Evolutionary conservation across 2,113 vertebrate species (phyloP), one percentile per base, ranked within the genome.

Genomic region (Murina feae): DNA sequence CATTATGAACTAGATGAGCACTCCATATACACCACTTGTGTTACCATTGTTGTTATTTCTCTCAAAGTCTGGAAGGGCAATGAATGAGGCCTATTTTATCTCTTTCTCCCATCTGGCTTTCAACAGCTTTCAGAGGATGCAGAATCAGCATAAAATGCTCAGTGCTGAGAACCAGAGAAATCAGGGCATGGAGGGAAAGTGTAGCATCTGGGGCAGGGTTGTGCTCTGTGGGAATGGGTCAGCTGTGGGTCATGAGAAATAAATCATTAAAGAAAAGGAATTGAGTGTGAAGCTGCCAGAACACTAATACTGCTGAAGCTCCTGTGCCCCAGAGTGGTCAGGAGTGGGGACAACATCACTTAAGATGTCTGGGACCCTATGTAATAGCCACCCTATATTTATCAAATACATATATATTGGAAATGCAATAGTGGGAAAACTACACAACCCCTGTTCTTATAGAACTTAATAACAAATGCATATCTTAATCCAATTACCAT

Each of bases 71-170:
- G 60, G 35, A 14, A 93, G 47, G 69, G 72, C 69, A 65, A 37
- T 89, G 94, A 95, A 68, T 85, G 87, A 95, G 96, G 89, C 86
- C 79, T 93, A 78, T 82, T 95, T 91, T 71, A 58, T 89, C 75
- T 95, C 91, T 32, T 84, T 86, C 53, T 96, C 82, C 92, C 96
- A 95, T 92, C 95, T 97, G 97, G 76, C 58, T 90, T 87, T 53
- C 39, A 89, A 89, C 84, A 95, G 93, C 78, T 96, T 96, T 93
- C 80, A n/a, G 66, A 95, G 86, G 66, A 51, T 91, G 13, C 51
- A 35, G 75, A 94, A 76, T 97, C 96, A 97, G 96, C 95, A 96
- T 39, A 93, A 96, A 90, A 60, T 4, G 4, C 81, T 81, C 71
- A 9, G 12, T 92, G 94, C 92, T 94, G 87, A 97, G 93, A 96